Conservation (phyloP, 2,113 vertebrate species). For the Bambusicola thoracicus region DNA sequence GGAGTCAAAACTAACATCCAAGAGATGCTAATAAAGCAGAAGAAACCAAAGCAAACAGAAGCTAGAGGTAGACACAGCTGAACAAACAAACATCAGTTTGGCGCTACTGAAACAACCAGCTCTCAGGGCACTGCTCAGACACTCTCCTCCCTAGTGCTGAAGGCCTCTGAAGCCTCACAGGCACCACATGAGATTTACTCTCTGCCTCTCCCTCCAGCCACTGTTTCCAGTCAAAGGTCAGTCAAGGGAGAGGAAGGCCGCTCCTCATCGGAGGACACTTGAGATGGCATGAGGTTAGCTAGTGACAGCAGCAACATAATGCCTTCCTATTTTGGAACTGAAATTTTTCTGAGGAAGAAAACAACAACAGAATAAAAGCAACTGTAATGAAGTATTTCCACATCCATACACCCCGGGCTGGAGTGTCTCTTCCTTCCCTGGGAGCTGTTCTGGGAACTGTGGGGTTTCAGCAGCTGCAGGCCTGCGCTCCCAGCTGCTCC, state of each 20-base stretch:
- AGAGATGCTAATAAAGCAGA: neutral
- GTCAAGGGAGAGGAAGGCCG: neutral
- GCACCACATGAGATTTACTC: neutral
- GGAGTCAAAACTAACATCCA: neutral
- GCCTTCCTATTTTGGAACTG: neutral
- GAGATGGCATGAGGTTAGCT: neutral
- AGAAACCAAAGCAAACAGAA: neutral
- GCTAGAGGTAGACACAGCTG: neutral
- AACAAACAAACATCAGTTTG: neutral
- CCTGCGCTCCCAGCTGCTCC: neutral
- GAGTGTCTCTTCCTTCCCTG: neutral
- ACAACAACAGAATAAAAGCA: rapidly evolving
- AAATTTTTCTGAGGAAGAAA: neutral
- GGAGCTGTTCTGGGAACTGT: neutral
- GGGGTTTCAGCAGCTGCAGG: neutral
- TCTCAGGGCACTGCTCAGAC: neutral
- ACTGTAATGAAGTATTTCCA: neutral
- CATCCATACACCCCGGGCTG: neutral
- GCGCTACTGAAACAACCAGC: neutral
- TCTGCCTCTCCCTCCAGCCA: neutral
- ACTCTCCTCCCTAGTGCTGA: neutral
- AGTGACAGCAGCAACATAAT: neutral
- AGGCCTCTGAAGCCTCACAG: neutral
- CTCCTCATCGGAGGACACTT: neutral
- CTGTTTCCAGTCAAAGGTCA: neutral